Evolutionary conservation across 1,140 invertebrate species (phyloP).

Genomic region (Chelonus insularis): DNA sequence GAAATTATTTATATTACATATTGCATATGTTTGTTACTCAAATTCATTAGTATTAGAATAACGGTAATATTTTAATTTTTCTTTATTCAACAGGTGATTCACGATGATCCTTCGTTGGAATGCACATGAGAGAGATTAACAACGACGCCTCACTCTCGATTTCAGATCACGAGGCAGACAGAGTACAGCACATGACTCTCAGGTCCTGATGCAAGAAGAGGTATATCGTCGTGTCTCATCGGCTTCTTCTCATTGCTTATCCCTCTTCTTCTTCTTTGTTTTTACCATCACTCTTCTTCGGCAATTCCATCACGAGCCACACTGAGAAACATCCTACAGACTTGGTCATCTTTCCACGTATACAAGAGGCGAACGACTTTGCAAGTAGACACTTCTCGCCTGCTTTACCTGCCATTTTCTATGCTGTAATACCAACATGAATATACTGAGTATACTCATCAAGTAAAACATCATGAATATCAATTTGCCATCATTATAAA

Average conservation of each 20-base stretch:
- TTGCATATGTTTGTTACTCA: too few species aligned
- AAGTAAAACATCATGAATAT: too few species aligned
- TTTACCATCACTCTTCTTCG: conserved; percentile 1
- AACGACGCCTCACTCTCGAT: conserved; percentile 21
- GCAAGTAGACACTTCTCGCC: not conserved
- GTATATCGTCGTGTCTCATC: conserved; percentile 23
- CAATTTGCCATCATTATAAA: too few species aligned
- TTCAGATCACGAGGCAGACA: conserved; percentile 28
- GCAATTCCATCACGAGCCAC: conserved; percentile 43
- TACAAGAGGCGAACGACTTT: not conserved
- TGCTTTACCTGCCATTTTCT: too few species aligned
- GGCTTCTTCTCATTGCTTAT: conserved; percentile 32
- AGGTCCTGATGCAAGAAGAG: not conserved
- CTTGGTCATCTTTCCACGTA: conserved; percentile 22
- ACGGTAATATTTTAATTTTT: not conserved
- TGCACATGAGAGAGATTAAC: not conserved
- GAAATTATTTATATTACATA: too few species aligned
- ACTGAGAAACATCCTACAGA: conserved; percentile 38
- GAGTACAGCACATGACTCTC: conserved; percentile 1
- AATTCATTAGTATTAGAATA: too few species aligned
- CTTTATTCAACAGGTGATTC: conserved; percentile 6
- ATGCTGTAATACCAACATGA: too few species aligned
- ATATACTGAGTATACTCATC: too few species aligned
- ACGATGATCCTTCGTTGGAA: conserved; percentile 25
- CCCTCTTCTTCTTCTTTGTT: conserved; percentile 2